Evolutionary conservation across 2,888 invertebrate genomes (phyloP), one percentile per base, ranked within the genome.

Genomic region (Phengaris alcon): DNA sequence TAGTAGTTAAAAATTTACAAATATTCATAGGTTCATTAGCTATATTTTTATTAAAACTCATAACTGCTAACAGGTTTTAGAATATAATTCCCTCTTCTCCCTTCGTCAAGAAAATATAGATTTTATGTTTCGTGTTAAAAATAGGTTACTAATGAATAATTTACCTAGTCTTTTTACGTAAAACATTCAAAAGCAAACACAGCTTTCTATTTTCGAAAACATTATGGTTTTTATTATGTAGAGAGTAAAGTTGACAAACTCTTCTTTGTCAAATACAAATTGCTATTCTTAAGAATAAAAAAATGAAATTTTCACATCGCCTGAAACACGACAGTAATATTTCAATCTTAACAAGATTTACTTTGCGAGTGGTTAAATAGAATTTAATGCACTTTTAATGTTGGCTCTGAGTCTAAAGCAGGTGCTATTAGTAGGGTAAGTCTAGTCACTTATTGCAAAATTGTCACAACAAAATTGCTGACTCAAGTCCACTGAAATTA

Each of bases 381-480:
- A 88, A 86, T 89, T 88, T 90, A 90, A 91, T 91, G 90, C 87
- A 86, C 83, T 89, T 91, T 91, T 90, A 90, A 91, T 91, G 89
- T 87, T 86, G 83, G 86, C 84, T 86, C 22, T 10, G 22, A 57
- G 57, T 57, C 15, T 57, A 13, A 59, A 59, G 22, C 9, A 5
- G 22, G 59, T 15, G n/a, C 57, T 57, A 22, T 22, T 48, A 48
- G 48, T 48, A 8, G 54, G 51, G 51, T 9, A 51, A 54, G 13
- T 54, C 4, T 6, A 6, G 4, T 48, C 1, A 48, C 6, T 48
- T 48, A 48, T 48, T 48, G 48, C 48, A 48, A 52, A 52, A 52
- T 52, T 10, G 10, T 2, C 1, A 12, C 52, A 52, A 9, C 12
- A 52, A 52, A 52, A 12, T 52, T 52, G 9, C 52, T 52, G 52